Evolutionary conservation across 2,797 vertebrate genomes (phyloP), one percentile per base, ranked within the genome.

Genomic region (Pyrrhura leucotis): DNA sequence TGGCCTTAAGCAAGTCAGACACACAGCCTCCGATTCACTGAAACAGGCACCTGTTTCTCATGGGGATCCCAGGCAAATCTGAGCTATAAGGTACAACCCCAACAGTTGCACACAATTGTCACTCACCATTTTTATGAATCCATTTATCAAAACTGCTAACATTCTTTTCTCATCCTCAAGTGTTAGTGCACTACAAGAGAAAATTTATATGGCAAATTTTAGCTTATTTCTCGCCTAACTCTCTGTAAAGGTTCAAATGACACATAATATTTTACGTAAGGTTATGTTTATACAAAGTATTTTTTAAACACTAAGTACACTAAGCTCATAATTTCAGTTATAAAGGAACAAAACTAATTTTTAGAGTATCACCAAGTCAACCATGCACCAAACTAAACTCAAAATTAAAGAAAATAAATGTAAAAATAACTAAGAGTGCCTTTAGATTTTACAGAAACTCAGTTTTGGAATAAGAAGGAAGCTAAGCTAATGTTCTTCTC

Each of bases 101-200:
- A 42, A 11, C 47, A 90, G 7, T 7, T 67, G 39, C 73, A 73
- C 20, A 45, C 53, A 61, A 15, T 3, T 37, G 68, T 42, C 87
- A 96, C 98, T 98, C 95, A 99, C 99, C 99, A 99, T 99, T 97
- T 99, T 99, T 93, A 99, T 98, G 97, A 99, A 99, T 86, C 99
- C 99, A 87, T 98, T 99, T 95, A 99, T 99, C 94, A 99, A 97
- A 93, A 98, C 96, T 81, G 99, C 98, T 89, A 99, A 95, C 78
- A 95, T 98, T 89, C 99, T 97, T 90, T 99, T 99, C 97, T 99
- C 99, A 80, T 99, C 99, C 82, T 99, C 99, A 4, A 99, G 98
- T 6, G 99, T 99, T 44, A 99, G 98, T 44, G 99, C 99, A 40
- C 99, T 99, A 80, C 9, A 91, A 97, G 53, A 95, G 89, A 96